Conservation (phyloP, 2,888 invertebrate genomes). For the Noctua comes region DNA sequence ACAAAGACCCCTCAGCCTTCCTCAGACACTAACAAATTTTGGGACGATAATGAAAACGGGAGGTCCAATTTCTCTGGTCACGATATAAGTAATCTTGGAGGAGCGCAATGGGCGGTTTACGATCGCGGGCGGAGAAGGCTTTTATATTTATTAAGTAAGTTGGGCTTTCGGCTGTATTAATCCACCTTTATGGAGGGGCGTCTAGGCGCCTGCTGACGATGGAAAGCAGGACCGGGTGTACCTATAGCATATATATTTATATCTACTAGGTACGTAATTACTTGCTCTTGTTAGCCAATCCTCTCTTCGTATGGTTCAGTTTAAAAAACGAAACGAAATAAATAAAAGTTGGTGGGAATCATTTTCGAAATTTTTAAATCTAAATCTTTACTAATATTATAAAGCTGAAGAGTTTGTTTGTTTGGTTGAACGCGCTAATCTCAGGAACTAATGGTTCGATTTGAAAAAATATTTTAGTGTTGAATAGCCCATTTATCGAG, state of each 20-base stretch:
- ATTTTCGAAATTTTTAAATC: background rate
- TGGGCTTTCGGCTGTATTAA: slow-evolving; percentile 90
- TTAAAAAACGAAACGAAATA: background rate
- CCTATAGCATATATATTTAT: slow-evolving; percentile 30
- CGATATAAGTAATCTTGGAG: slow-evolving; percentile 88
- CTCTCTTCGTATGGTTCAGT: background rate
- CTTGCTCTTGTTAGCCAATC: background rate
- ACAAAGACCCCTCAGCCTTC: slow-evolving; percentile 75
- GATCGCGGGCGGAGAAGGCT: slow-evolving; percentile 88
- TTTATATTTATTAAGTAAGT: slow-evolving; percentile 91
- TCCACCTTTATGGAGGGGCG: slow-evolving; percentile 89
- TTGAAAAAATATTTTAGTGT: too few species aligned
- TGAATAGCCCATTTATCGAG: too few species aligned
- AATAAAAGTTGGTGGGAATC: background rate
- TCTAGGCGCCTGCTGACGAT: slow-evolving; percentile 81
- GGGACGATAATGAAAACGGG: slow-evolving; percentile 81
- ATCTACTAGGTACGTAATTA: background rate
- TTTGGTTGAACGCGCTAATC: too few species aligned
- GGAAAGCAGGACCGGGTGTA: slow-evolving; percentile 59
- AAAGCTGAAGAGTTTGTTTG: too few species aligned
- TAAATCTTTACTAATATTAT: background rate
- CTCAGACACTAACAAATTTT: slow-evolving; percentile 63
- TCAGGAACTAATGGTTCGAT: too few species aligned
- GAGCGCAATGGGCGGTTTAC: slow-evolving; percentile 89
- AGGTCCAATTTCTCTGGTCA: slow-evolving; percentile 78